Evolutionary conservation across 2,797 vertebrate species (phyloP), one percentile per base, ranked within the genome.

Genomic region (Ibycter americanus): DNA sequence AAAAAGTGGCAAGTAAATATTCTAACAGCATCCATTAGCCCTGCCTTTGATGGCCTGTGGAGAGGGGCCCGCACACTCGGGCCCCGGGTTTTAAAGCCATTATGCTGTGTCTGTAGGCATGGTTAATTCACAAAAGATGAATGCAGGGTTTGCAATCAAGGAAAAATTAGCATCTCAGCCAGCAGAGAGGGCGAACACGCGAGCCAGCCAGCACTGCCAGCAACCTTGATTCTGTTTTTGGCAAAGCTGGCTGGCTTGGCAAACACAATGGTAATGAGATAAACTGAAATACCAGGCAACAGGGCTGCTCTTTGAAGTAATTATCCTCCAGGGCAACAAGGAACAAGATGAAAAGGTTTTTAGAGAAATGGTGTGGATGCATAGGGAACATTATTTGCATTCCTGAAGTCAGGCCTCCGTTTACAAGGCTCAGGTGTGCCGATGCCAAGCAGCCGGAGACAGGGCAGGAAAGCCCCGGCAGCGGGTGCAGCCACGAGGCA

Each of bases 61-160:
- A 94, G 95, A 91, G 86, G 82, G 76, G 88, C 81, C 73, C 32
- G 2, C 62, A 68, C 90, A 88, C 94, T 79, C 26, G 2, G 82
- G 93, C 77, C 92, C 8, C 38, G 65, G 12, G 70, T 79, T 77
- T 95, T 89, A 61, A 40, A 81, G 70, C 96, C 96, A 85, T 97
- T 95, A 83, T 83, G 93, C 91, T 8, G 1, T 89, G 89, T 96
- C 95, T 85, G 96, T 92, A 96, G 97, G 96, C 90, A 70, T 25
- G 5, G 94, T 92, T 97, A 96, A 96, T 96, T 96, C 97, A 97
- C 88, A 97, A 97, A 95, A 93, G 96, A 96, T 87, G 96, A 97
- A 97, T 92, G 96, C 97, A 95, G 95, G 93, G 88, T 92, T 97
- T 96, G 96, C 97, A 98, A 97, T 98, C 98, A 97, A 97, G 94